Base-by-base conservation (phyloP, 2,113 vertebrate genomes). In the Atlantisia rogersi region DNA sequence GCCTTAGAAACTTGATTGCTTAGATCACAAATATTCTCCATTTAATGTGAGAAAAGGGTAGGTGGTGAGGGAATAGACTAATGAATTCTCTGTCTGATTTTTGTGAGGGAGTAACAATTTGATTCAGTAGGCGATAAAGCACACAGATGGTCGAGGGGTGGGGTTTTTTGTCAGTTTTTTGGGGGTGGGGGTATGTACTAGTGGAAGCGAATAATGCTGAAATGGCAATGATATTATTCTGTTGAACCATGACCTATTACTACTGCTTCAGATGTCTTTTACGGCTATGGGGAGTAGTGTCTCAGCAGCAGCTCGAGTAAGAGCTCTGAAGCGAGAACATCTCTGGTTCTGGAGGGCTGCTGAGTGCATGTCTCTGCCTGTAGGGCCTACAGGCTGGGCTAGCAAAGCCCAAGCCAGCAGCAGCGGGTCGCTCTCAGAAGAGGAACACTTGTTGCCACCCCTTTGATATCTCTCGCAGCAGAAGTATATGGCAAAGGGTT, bases 61-160 rank as follows among this genome's bases (percentile, higher is more conserved):
- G 92, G 96, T 75, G 88, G 90, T 62, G 59, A 89, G 73, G 65
- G 73, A 92, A 56, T 52, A 90, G 71, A 59, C 88, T 94, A 88
- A 94, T 75, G 88, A 96, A 50, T 84, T 92, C 68, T 74, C 62
- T n/a, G 44, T 62, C 62, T 85, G 75, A 44, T 84, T 94, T 92
- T 86, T 84, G 39, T 84, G 90, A 93, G 92, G 77, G 86, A 95
- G 82, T 88, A 94, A 68, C n/a, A 69, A 22, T 84, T 93, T 82
- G 28, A 52, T 92, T 94, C 40, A 37, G 82, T 68, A n/a, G 2
- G 7, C 3, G 17, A 40, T 89, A 21, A 83, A 86, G 55, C 64
- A 62, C 44, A 35, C 88, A 94, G 88, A 83, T 87, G 80, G 89
- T 56, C 39, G 77, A 82, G 32, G 50, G 63, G 21, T 91, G 58